These are phyloP conservation scores for Magallana ariakensis DNA, from an alignment of 1,140 invertebrate species.

Conservation along the genomic window DNA sequence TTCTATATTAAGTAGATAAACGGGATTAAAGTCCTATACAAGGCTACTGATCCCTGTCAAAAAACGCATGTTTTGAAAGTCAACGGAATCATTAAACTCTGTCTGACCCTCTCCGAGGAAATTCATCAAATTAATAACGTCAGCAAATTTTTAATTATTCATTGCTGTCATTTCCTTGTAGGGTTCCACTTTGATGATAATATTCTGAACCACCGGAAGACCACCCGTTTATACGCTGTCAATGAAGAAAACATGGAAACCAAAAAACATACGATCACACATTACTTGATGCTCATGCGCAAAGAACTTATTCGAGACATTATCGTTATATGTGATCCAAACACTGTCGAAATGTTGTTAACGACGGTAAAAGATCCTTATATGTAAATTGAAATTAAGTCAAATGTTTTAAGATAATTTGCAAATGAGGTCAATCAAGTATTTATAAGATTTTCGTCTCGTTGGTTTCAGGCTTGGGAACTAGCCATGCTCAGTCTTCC, in stretches of 20 bases:
- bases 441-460: not conserved
- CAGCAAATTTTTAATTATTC: not conserved
- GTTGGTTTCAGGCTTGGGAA: conserved; percentile 61
- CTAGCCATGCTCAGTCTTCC: conserved; percentile 70
- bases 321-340: not conserved
- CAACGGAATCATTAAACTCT: not conserved
- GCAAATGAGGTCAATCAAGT: not conserved
- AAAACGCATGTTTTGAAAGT: too few species aligned
- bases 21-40: too few species aligned
- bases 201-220: not conserved
- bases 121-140: not conserved
- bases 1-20: too few species aligned
- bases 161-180: not conserved
- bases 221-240: not conserved
- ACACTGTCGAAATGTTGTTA: not conserved
- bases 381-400: too few species aligned
- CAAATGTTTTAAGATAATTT: too few species aligned
- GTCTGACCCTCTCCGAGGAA: not conserved
- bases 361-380: not conserved
- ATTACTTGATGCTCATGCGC: conserved; percentile 10
- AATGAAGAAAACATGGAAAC: not conserved
- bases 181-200: conserved; percentile 10
- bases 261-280: not conserved
- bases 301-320: conserved; percentile 14
- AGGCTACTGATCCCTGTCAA: too few species aligned